Conservation (phyloP, 2,113 vertebrate genomes). For the Emberiza fucata region DNA sequence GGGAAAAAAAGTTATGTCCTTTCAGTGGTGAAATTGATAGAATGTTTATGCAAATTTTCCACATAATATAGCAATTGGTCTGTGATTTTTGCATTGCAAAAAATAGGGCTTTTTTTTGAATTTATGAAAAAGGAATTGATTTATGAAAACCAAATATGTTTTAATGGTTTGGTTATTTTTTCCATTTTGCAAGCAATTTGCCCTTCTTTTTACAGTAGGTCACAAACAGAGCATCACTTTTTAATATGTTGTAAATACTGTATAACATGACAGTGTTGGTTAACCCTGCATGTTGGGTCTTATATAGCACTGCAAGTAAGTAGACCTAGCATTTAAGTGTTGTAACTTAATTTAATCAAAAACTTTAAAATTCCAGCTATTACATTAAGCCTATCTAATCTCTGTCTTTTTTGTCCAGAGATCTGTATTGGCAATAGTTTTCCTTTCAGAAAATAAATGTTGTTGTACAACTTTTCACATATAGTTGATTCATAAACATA, state of each 20-base stretch:
- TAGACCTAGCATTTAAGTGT: not conserved
- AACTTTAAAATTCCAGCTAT: not conserved
- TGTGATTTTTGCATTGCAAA: not conserved
- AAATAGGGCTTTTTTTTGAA: not conserved
- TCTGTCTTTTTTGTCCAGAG: not conserved
- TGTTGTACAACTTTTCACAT: not conserved
- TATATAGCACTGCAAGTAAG: not conserved
- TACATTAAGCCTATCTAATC: not conserved
- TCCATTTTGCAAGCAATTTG: not conserved
- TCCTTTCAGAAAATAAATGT: not conserved
- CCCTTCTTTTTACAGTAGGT: not conserved
- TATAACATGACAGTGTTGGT: not conserved
- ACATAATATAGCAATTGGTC: not conserved
- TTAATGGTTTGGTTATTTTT: not conserved
- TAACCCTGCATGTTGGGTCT: fast-evolving
- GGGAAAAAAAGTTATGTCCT: not conserved
- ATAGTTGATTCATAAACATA: not conserved
- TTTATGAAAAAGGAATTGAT: no score
- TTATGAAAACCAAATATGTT: no score
- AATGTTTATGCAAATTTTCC: not conserved
- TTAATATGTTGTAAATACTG: not conserved
- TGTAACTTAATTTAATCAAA: not conserved
- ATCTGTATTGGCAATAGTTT: not conserved
- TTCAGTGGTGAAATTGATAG: not conserved
- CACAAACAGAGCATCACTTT: not conserved